phyloP scores from a whole-genome alignment of 2,797 vertebrate species.

The Cyclopterus lumpus region DNA sequence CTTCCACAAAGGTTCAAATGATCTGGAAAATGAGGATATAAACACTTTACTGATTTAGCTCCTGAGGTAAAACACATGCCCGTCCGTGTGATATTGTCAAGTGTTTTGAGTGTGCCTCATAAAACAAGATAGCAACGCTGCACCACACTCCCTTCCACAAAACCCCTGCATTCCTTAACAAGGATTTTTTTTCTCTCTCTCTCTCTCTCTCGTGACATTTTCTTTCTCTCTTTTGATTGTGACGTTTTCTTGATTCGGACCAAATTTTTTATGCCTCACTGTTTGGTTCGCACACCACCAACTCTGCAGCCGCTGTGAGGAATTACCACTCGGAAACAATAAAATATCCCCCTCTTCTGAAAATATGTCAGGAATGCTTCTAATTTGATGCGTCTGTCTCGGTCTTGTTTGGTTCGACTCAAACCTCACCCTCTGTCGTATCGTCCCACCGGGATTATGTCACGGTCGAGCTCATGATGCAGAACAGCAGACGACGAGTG shows the following conservation, averaged over 20 bases:
- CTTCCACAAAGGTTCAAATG: constrained; percentile 15
- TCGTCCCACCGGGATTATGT: constrained; percentile 20
- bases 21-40: constrained; percentile 50
- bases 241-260: constrained; percentile 38
- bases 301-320: constrained; percentile 50
- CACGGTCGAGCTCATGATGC: constrained; percentile 16
- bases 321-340: constrained; percentile 63
- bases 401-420: constrained; percentile 18
- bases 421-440: constrained; percentile 26
- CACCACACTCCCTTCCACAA: constrained; percentile 19
- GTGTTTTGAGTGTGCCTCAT: constrained; percentile 23
- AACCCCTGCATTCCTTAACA: constrained; percentile 6
- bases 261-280: constrained; percentile 21
- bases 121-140: constrained; percentile 10
- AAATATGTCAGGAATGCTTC: constrained; percentile 53
- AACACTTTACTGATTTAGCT: constrained; percentile 30
- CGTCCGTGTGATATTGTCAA: constrained; percentile 15
- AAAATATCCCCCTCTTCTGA: constrained; percentile 31
- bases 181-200: neutral
- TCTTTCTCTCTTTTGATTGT: neutral
- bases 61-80: constrained; percentile 23
- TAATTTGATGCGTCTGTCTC: constrained; percentile 46
- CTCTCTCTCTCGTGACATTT: too few species aligned
- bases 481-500: constrained; percentile 18
- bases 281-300: constrained; percentile 29